A percentile compares a stretch with the other conserved stretches of the same genome.
Evolutionary conservation across 2,888 invertebrate genomes (phyloP).

Genomic region (Agrochola lychnidis): DNA sequence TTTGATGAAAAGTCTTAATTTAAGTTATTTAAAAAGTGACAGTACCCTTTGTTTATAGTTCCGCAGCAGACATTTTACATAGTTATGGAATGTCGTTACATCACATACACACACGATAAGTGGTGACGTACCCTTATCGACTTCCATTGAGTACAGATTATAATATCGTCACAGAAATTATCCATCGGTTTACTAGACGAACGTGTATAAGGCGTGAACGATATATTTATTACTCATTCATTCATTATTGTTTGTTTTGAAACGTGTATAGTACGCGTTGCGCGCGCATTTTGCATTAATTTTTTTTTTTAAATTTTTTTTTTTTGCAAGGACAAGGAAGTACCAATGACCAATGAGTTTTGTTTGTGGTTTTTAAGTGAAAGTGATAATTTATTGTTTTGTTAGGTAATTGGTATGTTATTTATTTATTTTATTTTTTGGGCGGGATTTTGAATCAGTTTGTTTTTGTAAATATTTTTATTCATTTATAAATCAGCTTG

Average conservation of each 20-base stretch:
- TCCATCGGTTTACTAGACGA: slow-evolving; percentile 52
- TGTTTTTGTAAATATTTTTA: background rate
- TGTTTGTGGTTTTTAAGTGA: slow-evolving; percentile 31
- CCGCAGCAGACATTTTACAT: slow-evolving; percentile 13
- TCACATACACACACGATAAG: slow-evolving; percentile 70
- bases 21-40: background rate
- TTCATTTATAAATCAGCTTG: no score
- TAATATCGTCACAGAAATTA: slow-evolving; percentile 67
- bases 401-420: slow-evolving; percentile 35
- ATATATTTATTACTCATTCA: slow-evolving; percentile 55
- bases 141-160: slow-evolving; percentile 77
- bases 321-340: slow-evolving; percentile 22
- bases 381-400: slow-evolving; percentile 24
- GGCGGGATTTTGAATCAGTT: background rate
- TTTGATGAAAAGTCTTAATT: background rate
- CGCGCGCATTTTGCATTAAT: slow-evolving; percentile 33
- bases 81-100: slow-evolving; percentile 67
- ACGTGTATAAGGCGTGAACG: slow-evolving; percentile 52
- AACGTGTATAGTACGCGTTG: slow-evolving; percentile 19
- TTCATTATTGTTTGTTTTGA: slow-evolving; percentile 62
- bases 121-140: slow-evolving; percentile 74
- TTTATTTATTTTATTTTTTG: background rate
- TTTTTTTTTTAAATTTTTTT: slow-evolving; percentile 17
- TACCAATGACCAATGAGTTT: slow-evolving; percentile 3
- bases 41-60: slow-evolving; percentile 30